phyloP scores from a whole-genome alignment of 2,888 invertebrate genomes.

The Embidobia sp. region DNA sequence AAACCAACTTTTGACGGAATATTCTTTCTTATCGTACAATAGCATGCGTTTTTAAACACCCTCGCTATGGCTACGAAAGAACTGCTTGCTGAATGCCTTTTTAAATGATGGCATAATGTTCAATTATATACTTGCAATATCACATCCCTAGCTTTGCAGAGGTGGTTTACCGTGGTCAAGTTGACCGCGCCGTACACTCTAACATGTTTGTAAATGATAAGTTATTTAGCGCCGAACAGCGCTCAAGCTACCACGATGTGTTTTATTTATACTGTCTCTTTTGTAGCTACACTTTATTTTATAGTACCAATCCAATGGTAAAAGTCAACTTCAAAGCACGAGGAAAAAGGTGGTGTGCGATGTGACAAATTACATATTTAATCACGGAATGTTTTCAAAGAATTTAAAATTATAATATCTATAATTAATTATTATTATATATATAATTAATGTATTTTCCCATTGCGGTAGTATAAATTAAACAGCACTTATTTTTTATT shows the following conservation, averaged over 20 bases:
- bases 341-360: constrained; percentile 45
- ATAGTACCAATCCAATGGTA: constrained; percentile 37
- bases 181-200: constrained; percentile 29
- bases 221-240: constrained; percentile 50
- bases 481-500: constrained; percentile 16
- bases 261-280: constrained; percentile 58
- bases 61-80: constrained; percentile 9
- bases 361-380: constrained; percentile 60
- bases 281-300: constrained; percentile 53
- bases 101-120: constrained; percentile 43
- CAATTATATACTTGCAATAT: constrained; percentile 54
- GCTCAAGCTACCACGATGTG: constrained; percentile 46
- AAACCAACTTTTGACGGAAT: constrained; percentile 10
- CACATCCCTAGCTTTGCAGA: constrained; percentile 21
- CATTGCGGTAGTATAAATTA: constrained; percentile 26
- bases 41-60: constrained; percentile 16
- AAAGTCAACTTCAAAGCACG: constrained; percentile 46
- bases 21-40: not conserved
- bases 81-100: constrained; percentile 29
- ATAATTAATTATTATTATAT: too few relatives aligned
- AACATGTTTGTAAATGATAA: constrained; percentile 41
- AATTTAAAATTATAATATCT: constrained; percentile 47
- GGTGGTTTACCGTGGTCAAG: constrained; percentile 39
- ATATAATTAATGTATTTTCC: constrained; percentile 38
- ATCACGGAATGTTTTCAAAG: constrained; percentile 52